A percentile compares a stretch with the other conserved stretches of the same genome.
Evolutionary conservation across 2,113 vertebrate species (phyloP).

Genomic region (Phoenicopterus ruber): DNA sequence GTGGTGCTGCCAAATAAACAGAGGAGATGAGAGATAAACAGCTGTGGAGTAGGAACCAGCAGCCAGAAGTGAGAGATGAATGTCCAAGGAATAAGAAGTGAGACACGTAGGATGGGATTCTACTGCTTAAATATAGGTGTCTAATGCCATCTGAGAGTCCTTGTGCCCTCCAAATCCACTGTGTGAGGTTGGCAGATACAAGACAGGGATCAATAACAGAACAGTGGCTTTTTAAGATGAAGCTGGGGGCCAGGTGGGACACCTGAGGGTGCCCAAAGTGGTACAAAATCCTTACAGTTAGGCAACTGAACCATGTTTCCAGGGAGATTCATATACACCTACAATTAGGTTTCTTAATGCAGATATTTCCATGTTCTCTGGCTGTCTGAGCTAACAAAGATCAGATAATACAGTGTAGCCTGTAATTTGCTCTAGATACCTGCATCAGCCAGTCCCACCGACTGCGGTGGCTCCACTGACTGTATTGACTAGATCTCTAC

Average conservation of each 20-base stretch:
- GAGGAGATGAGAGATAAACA: not conserved
- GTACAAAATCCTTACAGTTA: not conserved
- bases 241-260: not conserved
- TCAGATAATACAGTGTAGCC: not conserved
- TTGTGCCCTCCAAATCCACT: not conserved
- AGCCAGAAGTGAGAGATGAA: not conserved
- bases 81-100: not conserved
- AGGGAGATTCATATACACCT: not conserved
- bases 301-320: not conserved
- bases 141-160: not conserved
- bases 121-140: not conserved
- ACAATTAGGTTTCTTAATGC: not conserved
- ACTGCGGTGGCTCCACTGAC: not conserved
- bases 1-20: not conserved
- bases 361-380: not conserved
- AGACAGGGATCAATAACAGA: not conserved
- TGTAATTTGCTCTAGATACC: not conserved
- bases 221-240: not conserved
- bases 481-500: not conserved
- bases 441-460: no score
- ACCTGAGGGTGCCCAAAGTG: not conserved
- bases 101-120: accelerated
- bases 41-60: not conserved
- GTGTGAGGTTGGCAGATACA: not conserved
- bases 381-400: not conserved